Percentiles rank a stretch among this genome's conserved stretches.
Conservation (phyloP, 2,113 vertebrate genomes). For the Nothoprocta perdicaria region DNA sequence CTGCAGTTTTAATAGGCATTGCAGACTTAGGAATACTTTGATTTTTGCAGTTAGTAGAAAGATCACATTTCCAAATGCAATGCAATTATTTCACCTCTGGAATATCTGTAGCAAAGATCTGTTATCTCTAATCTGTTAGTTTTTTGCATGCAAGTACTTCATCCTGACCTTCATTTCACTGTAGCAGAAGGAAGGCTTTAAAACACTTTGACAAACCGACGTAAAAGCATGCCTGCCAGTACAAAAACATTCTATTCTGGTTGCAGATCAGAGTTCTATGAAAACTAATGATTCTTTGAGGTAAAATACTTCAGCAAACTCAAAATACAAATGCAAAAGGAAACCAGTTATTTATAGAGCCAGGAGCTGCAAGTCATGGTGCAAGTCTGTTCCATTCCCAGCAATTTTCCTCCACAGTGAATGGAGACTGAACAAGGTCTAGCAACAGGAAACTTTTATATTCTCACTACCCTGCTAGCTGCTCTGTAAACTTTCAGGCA, state of each 20-base stretch:
- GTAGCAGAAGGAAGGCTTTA: background rate
- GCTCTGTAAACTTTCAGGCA: background rate
- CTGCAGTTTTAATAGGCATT: background rate
- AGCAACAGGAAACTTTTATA: background rate
- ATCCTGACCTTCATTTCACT: background rate
- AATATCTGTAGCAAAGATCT: background rate
- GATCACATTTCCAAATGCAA: background rate
- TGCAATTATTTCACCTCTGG: background rate
- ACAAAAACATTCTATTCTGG: background rate
- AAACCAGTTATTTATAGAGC: background rate
- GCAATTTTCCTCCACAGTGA: background rate
- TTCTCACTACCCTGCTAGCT: background rate
- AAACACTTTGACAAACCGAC: background rate
- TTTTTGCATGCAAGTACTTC: background rate
- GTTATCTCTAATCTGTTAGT: background rate
- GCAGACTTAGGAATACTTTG: background rate
- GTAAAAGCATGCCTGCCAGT: background rate
- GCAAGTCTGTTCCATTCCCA: background rate
- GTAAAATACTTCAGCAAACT: background rate
- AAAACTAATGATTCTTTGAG: background rate
- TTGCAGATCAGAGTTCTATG: background rate
- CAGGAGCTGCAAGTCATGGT: background rate
- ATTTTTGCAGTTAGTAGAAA: background rate
- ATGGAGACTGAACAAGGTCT: background rate
- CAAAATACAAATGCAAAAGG: background rate